A percentile compares a stretch with the other conserved stretches of the same genome.
Conservation (phyloP, 1,140 invertebrate species). For the Drosophila mauritiana region DNA sequence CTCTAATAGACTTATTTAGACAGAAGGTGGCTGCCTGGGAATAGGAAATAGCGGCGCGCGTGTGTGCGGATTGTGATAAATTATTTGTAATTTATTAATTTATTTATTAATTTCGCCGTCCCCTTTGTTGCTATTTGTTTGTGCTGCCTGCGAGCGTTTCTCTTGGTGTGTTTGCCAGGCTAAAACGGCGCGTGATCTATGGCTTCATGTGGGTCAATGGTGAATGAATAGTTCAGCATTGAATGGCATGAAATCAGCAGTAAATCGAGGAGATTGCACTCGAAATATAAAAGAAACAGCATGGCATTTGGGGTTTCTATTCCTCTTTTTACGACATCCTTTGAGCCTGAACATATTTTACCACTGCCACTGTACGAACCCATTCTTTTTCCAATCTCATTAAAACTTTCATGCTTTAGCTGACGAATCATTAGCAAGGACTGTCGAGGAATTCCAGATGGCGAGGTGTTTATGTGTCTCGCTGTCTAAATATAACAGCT, state of each 20-base stretch:
- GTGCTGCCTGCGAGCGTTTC: background rate
- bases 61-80: conserved; percentile 57
- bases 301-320: background rate
- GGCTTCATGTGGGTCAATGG: background rate
- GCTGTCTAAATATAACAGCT: conserved; percentile 56
- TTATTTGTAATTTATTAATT: conserved; percentile 80
- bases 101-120: conserved; percentile 66
- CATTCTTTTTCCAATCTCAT: background rate
- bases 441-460: conserved; percentile 3
- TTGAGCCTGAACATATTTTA: background rate
- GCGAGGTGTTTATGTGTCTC: conserved; percentile 67
- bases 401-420: background rate
- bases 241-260: background rate
- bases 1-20: conserved; percentile 82
- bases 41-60: background rate
- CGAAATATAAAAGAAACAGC: conserved; percentile 1
- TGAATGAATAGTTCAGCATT: background rate
- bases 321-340: background rate
- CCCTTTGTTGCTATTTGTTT: conserved; percentile 34
- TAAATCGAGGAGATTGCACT: conserved; percentile 1
- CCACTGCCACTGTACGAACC: background rate
- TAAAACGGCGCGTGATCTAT: conserved; percentile 2
- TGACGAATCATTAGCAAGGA: conserved; percentile 46
- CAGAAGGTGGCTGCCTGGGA: conserved; percentile 8
- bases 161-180: background rate